These are phyloP conservation scores for Popillia japonica DNA, from an alignment of 1,140 invertebrate species.

Conservation along the genomic window DNA sequence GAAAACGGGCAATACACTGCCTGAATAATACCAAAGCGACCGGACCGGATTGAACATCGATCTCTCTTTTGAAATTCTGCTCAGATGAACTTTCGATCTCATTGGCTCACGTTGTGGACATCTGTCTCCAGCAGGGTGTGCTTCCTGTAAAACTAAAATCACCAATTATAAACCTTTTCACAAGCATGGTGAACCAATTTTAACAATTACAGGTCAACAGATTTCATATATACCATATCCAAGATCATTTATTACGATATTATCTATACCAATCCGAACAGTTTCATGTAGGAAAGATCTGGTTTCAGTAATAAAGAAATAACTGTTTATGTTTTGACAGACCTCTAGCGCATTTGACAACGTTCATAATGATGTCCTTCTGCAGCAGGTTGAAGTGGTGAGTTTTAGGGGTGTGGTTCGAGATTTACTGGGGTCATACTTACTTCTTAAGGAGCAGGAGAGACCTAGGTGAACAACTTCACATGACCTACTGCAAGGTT, in stretches of 20 bases:
- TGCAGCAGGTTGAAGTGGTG: background rate
- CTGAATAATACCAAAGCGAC: background rate
- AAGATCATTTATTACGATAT: background rate
- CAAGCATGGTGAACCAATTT: background rate
- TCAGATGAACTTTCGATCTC: background rate
- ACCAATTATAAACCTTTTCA: background rate
- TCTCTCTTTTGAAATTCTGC: slow-evolving; percentile 6
- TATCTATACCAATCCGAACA: no score
- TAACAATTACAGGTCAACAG: background rate
- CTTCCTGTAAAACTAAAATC: background rate
- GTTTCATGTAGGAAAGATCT: no score
- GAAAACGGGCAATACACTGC: no score
- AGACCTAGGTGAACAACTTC: background rate
- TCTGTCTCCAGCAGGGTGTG: background rate
- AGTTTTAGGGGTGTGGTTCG: background rate
- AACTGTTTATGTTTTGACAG: background rate
- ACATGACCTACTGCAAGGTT: background rate
- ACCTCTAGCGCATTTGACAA: background rate
- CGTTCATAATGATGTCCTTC: background rate
- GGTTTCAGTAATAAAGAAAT: background rate
- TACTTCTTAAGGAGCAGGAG: background rate
- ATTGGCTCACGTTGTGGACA: background rate
- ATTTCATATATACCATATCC: background rate
- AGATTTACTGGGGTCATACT: background rate
- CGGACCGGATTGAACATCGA: no score